Conservation (phyloP, 2,888 invertebrate genomes). For the Torymus aiolomorphi region DNA sequence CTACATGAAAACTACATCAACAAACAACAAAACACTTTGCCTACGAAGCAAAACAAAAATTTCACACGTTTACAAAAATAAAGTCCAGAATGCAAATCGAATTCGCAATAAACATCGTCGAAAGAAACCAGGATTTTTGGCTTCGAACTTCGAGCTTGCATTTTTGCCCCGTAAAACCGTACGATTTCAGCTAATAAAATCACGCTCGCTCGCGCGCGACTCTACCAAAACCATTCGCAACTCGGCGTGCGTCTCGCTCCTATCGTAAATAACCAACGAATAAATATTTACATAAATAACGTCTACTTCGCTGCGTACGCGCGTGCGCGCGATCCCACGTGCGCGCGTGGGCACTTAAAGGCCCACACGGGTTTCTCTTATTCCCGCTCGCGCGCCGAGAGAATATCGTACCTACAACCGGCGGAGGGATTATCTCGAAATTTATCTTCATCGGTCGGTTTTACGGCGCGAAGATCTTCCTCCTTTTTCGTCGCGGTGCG, state of each 20-base stretch:
- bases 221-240: too few species aligned
- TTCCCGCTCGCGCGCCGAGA: conserved; percentile 21
- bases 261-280: conserved; percentile 5
- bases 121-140: too few species aligned
- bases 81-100: too few species aligned
- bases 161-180: neutral
- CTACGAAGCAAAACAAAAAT: too few species aligned
- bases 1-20: too few species aligned
- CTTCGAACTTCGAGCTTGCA: too few species aligned
- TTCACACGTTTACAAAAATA: too few species aligned
- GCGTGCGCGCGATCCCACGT: conserved; percentile 22
- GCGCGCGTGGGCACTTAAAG: conserved; percentile 49
- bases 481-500: neutral
- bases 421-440: conserved; percentile 51
- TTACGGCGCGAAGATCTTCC: conserved; percentile 19
- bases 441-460: conserved; percentile 47
- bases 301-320: neutral
- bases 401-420: conserved; percentile 28
- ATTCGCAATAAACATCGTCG: too few species aligned
- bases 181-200: neutral
- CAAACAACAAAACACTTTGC: too few species aligned
- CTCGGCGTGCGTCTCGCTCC: too few species aligned
- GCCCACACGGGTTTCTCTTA: conserved; percentile 47
- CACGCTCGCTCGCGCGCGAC: neutral
- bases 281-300: conserved; percentile 45